These are phyloP conservation scores for Philypnodon macrostomus DNA, from an alignment of 2,797 vertebrate genomes.

Conservation along the genomic window DNA sequence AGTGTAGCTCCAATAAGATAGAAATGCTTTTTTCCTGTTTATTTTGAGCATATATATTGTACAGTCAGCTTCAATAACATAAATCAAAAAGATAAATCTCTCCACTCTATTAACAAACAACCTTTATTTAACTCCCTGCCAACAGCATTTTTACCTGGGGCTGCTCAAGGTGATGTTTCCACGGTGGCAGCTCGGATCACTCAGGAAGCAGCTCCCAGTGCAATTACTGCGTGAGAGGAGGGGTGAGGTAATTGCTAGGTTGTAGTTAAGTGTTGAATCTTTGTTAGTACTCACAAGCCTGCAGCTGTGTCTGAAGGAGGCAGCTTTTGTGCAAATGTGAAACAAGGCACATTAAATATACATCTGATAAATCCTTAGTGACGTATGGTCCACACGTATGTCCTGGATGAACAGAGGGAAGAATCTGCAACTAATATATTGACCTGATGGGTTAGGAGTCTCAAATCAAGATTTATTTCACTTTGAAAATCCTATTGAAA, in stretches of 20 bases:
- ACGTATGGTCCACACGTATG: constrained; percentile 40
- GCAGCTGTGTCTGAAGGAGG: constrained; percentile 68
- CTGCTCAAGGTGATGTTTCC: constrained; percentile 61
- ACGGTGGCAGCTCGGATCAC: constrained; percentile 61
- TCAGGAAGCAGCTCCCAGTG: constrained; percentile 67
- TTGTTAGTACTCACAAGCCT: constrained; percentile 72
- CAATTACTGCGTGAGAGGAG: constrained; percentile 71
- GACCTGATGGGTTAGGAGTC: no score
- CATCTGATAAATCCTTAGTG: constrained; percentile 65
- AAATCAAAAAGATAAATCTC: constrained; percentile 48
- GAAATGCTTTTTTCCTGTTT: no score
- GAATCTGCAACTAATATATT: background rate
- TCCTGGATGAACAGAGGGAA: no score
- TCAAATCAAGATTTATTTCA: no score
- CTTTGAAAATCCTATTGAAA: no score
- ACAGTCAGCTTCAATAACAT: no score
- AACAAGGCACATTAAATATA: constrained; percentile 64
- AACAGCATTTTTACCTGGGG: constrained; percentile 59
- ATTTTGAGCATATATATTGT: no score
- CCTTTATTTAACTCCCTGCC: constrained; percentile 65
- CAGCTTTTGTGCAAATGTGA: constrained; percentile 70
- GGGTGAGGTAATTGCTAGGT: constrained; percentile 72
- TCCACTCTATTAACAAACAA: constrained; percentile 51
- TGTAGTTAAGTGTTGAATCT: constrained; percentile 69
- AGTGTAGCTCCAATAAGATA: no score